phyloP scores from a whole-genome alignment of 2,888 invertebrate species.

The Zygaena filipendulae region DNA sequence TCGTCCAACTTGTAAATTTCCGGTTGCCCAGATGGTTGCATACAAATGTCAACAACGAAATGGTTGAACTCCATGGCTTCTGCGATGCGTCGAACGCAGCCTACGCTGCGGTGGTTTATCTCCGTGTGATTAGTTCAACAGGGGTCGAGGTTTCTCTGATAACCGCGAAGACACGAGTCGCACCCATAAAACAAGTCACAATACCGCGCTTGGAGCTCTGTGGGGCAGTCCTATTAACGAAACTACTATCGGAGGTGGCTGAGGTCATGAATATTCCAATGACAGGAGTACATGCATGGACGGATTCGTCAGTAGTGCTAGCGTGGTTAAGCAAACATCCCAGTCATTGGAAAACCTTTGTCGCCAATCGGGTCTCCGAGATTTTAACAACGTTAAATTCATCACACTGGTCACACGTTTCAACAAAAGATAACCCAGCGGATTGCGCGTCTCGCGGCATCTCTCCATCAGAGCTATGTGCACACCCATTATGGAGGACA shows the following conservation, averaged over 20 bases:
- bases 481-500: slow-evolving; percentile 11
- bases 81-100: slow-evolving; percentile 18
- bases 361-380: slow-evolving; percentile 16
- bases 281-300: slow-evolving; percentile 11
- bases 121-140: slow-evolving; percentile 8
- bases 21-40: slow-evolving; percentile 8
- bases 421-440: slow-evolving; percentile 9
- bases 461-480: slow-evolving; percentile 4
- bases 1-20: slow-evolving; percentile 1
- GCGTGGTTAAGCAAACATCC: slow-evolving; percentile 18
- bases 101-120: slow-evolving; percentile 18
- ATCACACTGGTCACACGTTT: slow-evolving; percentile 11
- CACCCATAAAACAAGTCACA: slow-evolving; percentile 14
- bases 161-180: slow-evolving; percentile 19
- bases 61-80: slow-evolving; percentile 11
- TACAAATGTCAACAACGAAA: slow-evolving; percentile 4
- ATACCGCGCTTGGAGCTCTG: not conserved
- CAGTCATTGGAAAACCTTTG: slow-evolving; percentile 17
- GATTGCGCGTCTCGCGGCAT: slow-evolving; percentile 9
- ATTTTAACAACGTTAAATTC: slow-evolving; percentile 12
- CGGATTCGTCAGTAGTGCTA: slow-evolving; percentile 11
- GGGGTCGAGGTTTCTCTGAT: slow-evolving; percentile 14
- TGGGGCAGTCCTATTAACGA: slow-evolving; percentile 18
- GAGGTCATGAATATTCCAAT: slow-evolving; percentile 16
- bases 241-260: slow-evolving; percentile 14